Base-by-base conservation (phyloP, 1,140 invertebrate species). In the Formica exsecta region DNA sequence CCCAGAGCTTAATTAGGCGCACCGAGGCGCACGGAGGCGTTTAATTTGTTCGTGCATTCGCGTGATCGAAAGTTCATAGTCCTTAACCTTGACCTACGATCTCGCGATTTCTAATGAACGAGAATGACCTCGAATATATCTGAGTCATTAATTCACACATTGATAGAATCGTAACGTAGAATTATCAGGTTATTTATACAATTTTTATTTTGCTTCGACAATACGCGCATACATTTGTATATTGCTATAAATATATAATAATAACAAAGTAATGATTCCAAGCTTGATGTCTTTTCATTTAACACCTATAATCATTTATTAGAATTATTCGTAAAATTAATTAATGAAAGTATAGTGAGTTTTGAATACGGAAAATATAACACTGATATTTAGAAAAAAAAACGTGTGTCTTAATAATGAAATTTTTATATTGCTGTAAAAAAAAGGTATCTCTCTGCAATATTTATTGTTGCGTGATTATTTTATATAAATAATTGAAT, bases 51-150 rank as follows among this genome's bases (percentile, higher is more conserved):
- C 51, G 22, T 38, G 70, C 51, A 80, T 79, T 61, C n/a, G 54
- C 38, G 64, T 77, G 29, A 65, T 88, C 62, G 62, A 22, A 85
- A 85, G 81, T 77, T 85, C 32, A 3, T 54, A 32, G 22, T 54
- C 25, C 44, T 61, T n/a, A 61, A 65, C 57, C 84, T 89, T 86
- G 84, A 86, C 77, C 75, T 65, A 36, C 3, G 44, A 36, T 65
- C 1, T 19, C 19, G 41, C 19, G 13, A 48, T 64, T 71, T 11
- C 5, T 36, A 65, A 51, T 2, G 9, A 36, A 70, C n/a, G 32
- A 29, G 11, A 77, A 57, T 25, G 29, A 62, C 9, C 5, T 8
- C 5, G 4, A 57, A 22, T 71, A 19, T 1, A 25, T 25, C 6
- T 11, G 32, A n/a, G 7, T 71, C 19, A 57, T 71, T 44, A 59